These are phyloP conservation scores for Phyllotis vaccarum DNA, from an alignment of 2,797 vertebrate species.

Conservation along the genomic window DNA sequence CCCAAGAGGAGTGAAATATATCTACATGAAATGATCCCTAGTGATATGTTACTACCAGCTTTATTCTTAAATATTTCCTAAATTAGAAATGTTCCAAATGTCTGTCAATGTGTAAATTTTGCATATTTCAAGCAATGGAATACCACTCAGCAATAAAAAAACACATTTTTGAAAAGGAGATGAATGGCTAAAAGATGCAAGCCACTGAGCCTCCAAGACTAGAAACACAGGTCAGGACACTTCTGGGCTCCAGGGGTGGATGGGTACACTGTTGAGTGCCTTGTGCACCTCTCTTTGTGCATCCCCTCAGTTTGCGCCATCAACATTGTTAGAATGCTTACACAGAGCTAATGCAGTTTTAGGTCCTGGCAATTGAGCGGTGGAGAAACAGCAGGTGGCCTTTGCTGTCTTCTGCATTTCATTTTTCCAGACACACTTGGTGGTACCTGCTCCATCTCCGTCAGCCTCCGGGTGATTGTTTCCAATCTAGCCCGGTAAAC, in stretches of 20 bases:
- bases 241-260: rapidly evolving
- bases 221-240: neutral
- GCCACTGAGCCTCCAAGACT: neutral
- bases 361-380: neutral
- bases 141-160: neutral
- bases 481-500: neutral
- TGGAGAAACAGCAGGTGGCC: neutral
- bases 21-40: neutral
- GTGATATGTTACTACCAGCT: neutral
- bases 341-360: neutral
- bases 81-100: neutral
- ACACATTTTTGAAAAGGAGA: neutral
- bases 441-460: too few relatives aligned
- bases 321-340: neutral
- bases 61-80: neutral
- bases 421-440: neutral
- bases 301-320: neutral
- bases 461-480: rapidly evolving
- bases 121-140: too few relatives aligned
- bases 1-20: neutral
- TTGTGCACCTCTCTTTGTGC: neutral
- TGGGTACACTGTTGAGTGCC: too few relatives aligned
- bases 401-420: neutral
- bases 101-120: neutral
- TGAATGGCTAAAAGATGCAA: neutral